Conservation (phyloP, 2,888 invertebrate genomes). For the Eubasilissa splendida region DNA sequence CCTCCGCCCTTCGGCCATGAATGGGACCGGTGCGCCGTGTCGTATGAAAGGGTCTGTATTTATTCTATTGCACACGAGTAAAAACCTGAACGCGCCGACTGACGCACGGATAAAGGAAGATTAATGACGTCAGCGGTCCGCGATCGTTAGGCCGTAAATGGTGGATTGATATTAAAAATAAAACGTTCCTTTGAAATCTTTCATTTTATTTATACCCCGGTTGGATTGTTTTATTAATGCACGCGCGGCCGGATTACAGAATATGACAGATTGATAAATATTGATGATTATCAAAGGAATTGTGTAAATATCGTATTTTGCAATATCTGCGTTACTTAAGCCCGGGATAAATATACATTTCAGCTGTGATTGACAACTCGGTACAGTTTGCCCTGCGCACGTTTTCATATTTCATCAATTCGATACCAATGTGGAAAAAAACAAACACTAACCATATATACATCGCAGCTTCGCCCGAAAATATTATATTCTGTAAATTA, state of each 20-base stretch:
- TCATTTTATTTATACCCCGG: slow-evolving; percentile 21
- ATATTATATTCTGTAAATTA: too few relatives aligned
- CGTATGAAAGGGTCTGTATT: slow-evolving; percentile 41
- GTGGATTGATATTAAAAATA: slow-evolving; percentile 41
- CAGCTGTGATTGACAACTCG: too few relatives aligned
- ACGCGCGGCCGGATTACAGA: slow-evolving; percentile 3
- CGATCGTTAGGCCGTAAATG: slow-evolving; percentile 39
- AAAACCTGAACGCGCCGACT: slow-evolving; percentile 52
- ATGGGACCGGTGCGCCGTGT: slow-evolving; percentile 10
- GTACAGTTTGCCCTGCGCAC: too few relatives aligned
- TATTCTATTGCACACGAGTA: slow-evolving; percentile 54
- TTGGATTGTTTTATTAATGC: slow-evolving; percentile 26
- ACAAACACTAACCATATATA: too few relatives aligned
- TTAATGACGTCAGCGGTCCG: slow-evolving; percentile 54
- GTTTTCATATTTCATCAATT: too few relatives aligned
- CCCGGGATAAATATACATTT: too few relatives aligned
- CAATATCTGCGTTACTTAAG: too few relatives aligned
- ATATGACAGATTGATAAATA: slow-evolving; percentile 30
- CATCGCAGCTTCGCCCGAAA: too few relatives aligned
- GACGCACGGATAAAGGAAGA: slow-evolving; percentile 57
- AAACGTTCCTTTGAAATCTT: slow-evolving; percentile 29
- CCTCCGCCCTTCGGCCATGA: slow-evolving; percentile 5
- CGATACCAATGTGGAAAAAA: too few relatives aligned
- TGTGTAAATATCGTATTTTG: not conserved
- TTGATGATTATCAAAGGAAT: slow-evolving; percentile 31